Evolutionary conservation across 1,140 invertebrate species (phyloP), one percentile per base, ranked within the genome.

Genomic region (Ectropis grisescens): DNA sequence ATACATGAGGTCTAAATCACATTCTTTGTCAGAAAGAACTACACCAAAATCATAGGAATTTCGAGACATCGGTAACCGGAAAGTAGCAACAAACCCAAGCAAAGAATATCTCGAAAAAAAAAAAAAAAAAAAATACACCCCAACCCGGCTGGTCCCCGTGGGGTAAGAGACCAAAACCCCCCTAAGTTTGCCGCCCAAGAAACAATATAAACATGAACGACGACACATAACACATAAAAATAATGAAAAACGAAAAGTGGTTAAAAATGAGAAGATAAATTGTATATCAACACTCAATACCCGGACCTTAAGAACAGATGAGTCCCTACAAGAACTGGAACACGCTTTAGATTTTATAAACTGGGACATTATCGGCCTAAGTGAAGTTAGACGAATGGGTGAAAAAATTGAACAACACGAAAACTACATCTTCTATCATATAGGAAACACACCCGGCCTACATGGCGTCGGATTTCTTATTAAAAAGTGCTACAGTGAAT

Each of bases 241-340:
- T 11, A 12, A 12, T 5, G 4, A 22, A 22, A 4, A 22, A 22
- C 4, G 4, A 22, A 4, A 22, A 22, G n/a, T 5, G 19, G 9
- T 22, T 5, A 22, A 22, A 4, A 22, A 5, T 9, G 27, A 26
- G 26, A 34, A 35, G 2, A 13, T 15, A 24, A 26, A 39, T 12
- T 37, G 29, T 22, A 48, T 48, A 25, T 35, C 40, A 48, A 39
- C 46, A 3, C 13, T 36, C 24, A 48, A 44, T 19, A 37, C 33
- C 11, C 35, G 33, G 30, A 43, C 40, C 7, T 13, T 47, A 14
- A 24, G 42, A 46, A 46, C 37, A 11, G 22, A 24, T 8, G 42
- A 46, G 36, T 12, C n/a, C n/a, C 13, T 48, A 40, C 22, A 8
- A 19, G 46, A 48, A 34, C 37, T 48, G 4, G 40, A 48, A 42